These are phyloP conservation scores for Lota lota DNA, from an alignment of 2,113 vertebrate genomes.

Conservation along the genomic window DNA sequence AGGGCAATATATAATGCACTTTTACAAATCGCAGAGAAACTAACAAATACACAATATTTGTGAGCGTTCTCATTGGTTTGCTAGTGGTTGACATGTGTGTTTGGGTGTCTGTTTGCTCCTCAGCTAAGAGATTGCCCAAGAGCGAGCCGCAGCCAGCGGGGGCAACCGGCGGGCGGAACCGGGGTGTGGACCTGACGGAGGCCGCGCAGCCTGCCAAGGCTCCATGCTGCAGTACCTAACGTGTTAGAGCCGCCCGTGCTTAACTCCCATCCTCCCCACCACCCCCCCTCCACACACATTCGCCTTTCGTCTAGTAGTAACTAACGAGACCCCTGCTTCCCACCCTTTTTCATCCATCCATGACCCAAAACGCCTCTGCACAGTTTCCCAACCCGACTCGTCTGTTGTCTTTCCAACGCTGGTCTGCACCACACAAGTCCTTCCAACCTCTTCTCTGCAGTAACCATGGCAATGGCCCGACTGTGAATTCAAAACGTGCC, in stretches of 20 bases:
- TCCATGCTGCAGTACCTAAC: conserved; percentile 94
- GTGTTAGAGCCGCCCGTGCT: conserved; percentile 19
- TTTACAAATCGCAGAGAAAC: no score
- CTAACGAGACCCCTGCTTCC: conserved; percentile 51
- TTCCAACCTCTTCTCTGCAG: conserved; percentile 17
- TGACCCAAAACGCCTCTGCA: conserved; percentile 53
- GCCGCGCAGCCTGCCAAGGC: conserved; percentile 86
- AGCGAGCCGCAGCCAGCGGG: conserved; percentile 88
- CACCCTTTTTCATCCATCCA: no score
- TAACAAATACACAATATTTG: no score
- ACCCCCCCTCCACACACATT: not conserved
- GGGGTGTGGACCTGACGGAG: conserved; percentile 93
- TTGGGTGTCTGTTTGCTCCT: not conserved
- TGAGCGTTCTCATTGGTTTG: no score
- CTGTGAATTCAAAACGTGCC: conserved; percentile 27
- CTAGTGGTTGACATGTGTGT: no score
- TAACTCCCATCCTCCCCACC: conserved; percentile 6
- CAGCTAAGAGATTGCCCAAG: conserved; percentile 94
- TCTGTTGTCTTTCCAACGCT: conserved; percentile 45
- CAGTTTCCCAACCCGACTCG: conserved; percentile 65
- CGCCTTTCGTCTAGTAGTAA: conserved; percentile 50
- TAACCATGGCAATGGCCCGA: conserved; percentile 26
- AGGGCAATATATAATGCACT: no score
- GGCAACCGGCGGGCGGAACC: conserved; percentile 81
- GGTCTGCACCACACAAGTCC: conserved; percentile 52